Evolutionary conservation across 2,113 vertebrate genomes (phyloP).

Genomic region (Sinocyclocheilus anshuiensis): DNA sequence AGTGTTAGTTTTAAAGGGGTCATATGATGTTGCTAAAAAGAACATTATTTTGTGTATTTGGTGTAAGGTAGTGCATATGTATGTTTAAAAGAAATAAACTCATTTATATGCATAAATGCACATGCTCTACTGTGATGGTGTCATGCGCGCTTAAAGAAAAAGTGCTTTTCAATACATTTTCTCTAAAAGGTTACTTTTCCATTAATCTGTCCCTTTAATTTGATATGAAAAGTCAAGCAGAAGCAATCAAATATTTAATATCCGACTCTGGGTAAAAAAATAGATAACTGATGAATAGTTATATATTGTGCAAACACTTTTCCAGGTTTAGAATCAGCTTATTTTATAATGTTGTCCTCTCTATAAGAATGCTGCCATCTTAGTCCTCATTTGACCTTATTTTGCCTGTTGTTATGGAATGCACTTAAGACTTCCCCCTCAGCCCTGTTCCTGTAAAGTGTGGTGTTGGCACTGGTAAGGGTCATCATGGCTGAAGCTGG

Average conservation of each 20-base stretch:
- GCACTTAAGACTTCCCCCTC: constrained; percentile 29
- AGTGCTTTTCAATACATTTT: not conserved
- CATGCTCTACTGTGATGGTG: no score
- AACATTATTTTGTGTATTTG: no score
- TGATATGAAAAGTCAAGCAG: not conserved
- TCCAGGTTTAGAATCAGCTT: not conserved
- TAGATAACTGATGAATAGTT: not conserved
- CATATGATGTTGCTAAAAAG: no score
- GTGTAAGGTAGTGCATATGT: not conserved
- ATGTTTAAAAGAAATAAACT: no score
- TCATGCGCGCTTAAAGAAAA: no score
- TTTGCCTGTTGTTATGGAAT: constrained; percentile 44
- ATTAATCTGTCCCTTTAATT: not conserved
- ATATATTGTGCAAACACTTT: not conserved
- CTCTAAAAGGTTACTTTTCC: not conserved
- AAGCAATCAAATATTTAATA: not conserved
- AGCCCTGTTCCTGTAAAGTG: constrained; percentile 42
- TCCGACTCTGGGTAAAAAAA: not conserved
- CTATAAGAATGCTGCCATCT: not conserved
- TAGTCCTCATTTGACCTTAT: constrained; percentile 54
- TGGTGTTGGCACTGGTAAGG: constrained; percentile 61
- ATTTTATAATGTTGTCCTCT: not conserved
- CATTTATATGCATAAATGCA: no score
- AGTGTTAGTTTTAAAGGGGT: not conserved
- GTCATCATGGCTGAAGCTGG: constrained; percentile 71